These are phyloP conservation scores for Drosophila biarmipes DNA, from an alignment of 1,140 invertebrate species.

Conservation along the genomic window DNA sequence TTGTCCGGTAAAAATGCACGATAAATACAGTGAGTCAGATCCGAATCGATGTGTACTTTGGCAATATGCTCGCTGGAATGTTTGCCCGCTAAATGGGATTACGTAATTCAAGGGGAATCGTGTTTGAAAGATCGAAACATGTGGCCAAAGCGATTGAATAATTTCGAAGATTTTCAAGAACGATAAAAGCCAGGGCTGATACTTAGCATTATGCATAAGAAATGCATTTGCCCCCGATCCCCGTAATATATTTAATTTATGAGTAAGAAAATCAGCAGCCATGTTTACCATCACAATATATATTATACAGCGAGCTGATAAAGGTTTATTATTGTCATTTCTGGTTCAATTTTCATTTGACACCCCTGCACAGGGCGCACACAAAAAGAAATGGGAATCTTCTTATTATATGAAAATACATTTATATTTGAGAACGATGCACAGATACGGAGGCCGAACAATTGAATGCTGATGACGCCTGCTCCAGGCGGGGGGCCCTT, in stretches of 20 bases:
- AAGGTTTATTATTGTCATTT: conserved; percentile 18
- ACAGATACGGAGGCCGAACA: conserved; percentile 33
- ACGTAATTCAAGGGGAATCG: conserved; percentile 16
- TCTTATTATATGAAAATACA: conserved; percentile 22
- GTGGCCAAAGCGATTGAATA: not conserved
- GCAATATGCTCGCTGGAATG: not conserved
- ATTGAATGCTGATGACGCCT: conserved; percentile 71
- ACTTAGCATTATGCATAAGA: not conserved
- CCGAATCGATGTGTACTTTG: conserved; percentile 22
- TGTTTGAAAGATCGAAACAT: conserved; percentile 4
- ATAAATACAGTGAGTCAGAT: conserved; percentile 27
- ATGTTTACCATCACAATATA: conserved; percentile 3
- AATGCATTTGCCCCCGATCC: not conserved
- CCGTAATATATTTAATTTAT: not conserved
- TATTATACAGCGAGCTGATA: conserved; percentile 1
- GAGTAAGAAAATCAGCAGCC: not conserved
- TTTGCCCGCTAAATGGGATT: conserved; percentile 8
- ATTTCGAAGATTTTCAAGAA: not conserved
- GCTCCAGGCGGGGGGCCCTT: conserved; percentile 27
- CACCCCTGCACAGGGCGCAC: conserved; percentile 3
- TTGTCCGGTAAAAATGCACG: not conserved
- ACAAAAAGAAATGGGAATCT: conserved; percentile 1
- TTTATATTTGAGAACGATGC: conserved; percentile 2
- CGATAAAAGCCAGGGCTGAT: not conserved
- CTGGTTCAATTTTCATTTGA: conserved; percentile 22